Base-by-base conservation (phyloP, 2,888 invertebrate genomes). In the Drosophila neotestacea region DNA sequence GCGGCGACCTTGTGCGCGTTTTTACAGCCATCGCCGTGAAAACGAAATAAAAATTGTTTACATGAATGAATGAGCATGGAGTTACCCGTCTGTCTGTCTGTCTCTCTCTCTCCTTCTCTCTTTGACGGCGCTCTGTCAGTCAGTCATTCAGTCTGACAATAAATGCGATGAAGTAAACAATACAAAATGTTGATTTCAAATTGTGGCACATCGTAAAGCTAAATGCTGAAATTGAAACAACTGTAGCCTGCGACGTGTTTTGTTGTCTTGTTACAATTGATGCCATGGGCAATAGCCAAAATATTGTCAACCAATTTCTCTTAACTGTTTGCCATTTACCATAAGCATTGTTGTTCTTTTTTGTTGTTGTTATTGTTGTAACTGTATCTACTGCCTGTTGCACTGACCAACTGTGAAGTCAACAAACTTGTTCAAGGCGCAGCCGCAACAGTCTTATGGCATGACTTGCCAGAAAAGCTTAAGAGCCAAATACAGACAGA, bases 1-100 rank as follows among this genome's bases (percentile, higher is more conserved):
- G 52, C 50, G 39, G 36, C 83, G 90, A 90, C 89, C 89, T 89
- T 89, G 89, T 89, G 80, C 89, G 85, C 81, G 75, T 90, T 89
- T 87, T 70, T 70, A 74, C 72, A 72, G 64, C 78, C 64, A 65
- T 66, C 70, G 64, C 70, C 68, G 71, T 63, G 59, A 74, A 74
- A 74, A 64, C 52, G 44, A 77, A 75, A 81, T 77, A 68, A 85
- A 73, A 77, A 77, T 87, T 77, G 73, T 81, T 69, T 78, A 77
- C 74, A 69, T 76, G 59, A 76, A 68, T 76, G 69, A 78, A 77
- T 81, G 75, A 77, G 70, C 71, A 77, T 66, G 72, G 78, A 67
- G 71, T 63, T 60, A 52, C 62, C 32, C 38, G 22, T 50, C 41
- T 51, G 27, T 36, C 41, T 16, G 32, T 59, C 44, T 34, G n/a